Percentiles rank a stretch among this genome's conserved stretches.
Conservation (phyloP, 1,140 invertebrate genomes). For the Drosophila nigromelanica region DNA sequence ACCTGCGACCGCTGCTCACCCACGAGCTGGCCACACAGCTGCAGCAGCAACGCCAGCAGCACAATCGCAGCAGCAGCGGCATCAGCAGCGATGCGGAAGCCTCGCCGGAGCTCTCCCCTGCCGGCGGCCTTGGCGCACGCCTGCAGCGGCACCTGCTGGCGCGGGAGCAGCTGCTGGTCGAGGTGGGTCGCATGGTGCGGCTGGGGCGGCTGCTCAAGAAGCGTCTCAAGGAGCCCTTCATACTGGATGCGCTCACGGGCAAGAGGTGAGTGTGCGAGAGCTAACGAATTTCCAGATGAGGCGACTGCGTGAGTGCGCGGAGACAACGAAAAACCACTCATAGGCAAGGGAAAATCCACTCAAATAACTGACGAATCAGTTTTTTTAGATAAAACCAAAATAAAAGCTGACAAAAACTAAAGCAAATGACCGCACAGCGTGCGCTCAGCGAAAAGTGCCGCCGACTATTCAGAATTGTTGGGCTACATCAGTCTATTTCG, state of each 20-base stretch:
- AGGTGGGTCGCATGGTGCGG: constrained; percentile 90
- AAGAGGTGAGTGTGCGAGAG: constrained; percentile 75
- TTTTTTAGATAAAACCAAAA: constrained; percentile 48
- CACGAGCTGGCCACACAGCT: constrained; percentile 69
- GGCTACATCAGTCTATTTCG: constrained; percentile 74
- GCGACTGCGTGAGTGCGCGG: constrained; percentile 7
- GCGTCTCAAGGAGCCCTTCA: constrained; percentile 87
- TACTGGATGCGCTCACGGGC: constrained; percentile 77
- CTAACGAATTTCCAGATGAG: background rate
- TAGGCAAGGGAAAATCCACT: constrained; percentile 5
- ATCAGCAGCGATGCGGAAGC: constrained; percentile 76
- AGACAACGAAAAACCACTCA: constrained; percentile 7
- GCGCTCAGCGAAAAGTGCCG: constrained; percentile 28
- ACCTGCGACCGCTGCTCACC: constrained; percentile 85
- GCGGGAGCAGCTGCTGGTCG: constrained; percentile 88
- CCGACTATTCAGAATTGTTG: constrained; percentile 14
- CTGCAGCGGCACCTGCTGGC: constrained; percentile 86
- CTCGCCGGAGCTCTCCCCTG: constrained; percentile 51
- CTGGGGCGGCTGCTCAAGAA: constrained; percentile 88
- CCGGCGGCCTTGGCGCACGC: constrained; percentile 48
- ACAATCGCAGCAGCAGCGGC: constrained; percentile 76
- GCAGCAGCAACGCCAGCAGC: constrained; percentile 65
- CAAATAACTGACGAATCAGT: constrained; percentile 29
- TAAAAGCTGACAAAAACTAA: constrained; percentile 56
- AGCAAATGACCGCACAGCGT: constrained; percentile 23